Evolutionary conservation across 2,888 invertebrate genomes (phyloP).

Genomic region (Cryptus viduatorius): DNA sequence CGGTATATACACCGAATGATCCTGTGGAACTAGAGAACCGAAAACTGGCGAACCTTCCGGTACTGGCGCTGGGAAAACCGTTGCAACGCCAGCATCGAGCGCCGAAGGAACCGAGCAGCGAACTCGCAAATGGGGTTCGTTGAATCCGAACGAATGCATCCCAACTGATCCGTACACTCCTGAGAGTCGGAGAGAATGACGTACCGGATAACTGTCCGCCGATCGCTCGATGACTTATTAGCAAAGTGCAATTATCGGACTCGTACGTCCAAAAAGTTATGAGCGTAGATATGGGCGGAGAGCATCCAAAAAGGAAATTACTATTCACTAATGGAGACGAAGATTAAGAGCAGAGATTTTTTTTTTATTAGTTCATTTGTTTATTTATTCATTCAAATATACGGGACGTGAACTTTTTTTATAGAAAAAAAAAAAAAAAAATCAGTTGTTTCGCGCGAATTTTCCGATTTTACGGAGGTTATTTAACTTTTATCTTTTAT

Average conservation of each 20-base stretch:
- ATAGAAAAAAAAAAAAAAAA: no score
- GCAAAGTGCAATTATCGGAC: conserved; percentile 69
- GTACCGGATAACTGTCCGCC: conserved; percentile 66
- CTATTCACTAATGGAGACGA: no score
- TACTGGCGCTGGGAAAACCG: conserved; percentile 21
- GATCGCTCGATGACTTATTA: conserved; percentile 75
- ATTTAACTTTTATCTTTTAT: no score
- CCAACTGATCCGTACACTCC: conserved; percentile 3
- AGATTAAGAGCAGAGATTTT: no score
- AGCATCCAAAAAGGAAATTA: not conserved
- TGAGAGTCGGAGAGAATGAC: not conserved
- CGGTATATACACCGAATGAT: not conserved
- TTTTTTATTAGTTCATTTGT: no score
- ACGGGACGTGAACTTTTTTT: no score
- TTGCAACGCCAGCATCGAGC: conserved; percentile 18
- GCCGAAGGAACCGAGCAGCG: conserved; percentile 45
- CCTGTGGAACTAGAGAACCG: conserved; percentile 18
- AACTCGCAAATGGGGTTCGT: not conserved
- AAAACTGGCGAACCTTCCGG: conserved; percentile 30
- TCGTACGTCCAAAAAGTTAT: conserved; percentile 73
- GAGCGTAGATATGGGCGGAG: conserved; percentile 71
- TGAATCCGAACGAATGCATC: conserved; percentile 18
- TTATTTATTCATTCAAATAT: no score
- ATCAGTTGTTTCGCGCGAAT: no score
- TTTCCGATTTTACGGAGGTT: no score